Percentiles rank a stretch among this genome's conserved stretches.
Conservation (phyloP, 1,140 invertebrate species). For the Mamestra configurata region DNA sequence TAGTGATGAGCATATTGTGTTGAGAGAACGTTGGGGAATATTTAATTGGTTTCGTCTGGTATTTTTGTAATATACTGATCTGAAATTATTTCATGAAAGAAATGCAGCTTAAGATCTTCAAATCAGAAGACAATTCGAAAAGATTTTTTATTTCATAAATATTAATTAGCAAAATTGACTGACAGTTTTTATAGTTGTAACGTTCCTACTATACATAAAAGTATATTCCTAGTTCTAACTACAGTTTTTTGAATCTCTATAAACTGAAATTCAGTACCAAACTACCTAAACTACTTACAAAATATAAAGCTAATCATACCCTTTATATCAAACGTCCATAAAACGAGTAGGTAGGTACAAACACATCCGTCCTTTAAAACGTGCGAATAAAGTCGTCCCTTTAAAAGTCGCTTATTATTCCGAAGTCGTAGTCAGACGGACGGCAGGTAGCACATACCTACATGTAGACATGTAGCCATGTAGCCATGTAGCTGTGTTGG, state of each 20-base stretch:
- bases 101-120: too few species aligned
- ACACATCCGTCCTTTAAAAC: constrained; percentile 31
- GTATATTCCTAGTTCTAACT: too few species aligned
- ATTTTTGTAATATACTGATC: background rate
- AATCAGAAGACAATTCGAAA: too few species aligned
- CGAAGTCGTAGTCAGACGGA: constrained; percentile 45
- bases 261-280: background rate
- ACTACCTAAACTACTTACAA: background rate
- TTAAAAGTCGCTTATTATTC: constrained; percentile 57
- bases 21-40: background rate
- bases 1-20: constrained; percentile 33
- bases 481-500: background rate
- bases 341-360: background rate
- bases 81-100: too few species aligned
- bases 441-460: constrained; percentile 44
- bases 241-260: background rate
- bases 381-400: constrained; percentile 41
- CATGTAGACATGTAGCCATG: constrained; percentile 17
- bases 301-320: background rate
- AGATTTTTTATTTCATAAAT: too few species aligned
- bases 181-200: too few species aligned
- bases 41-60: background rate
- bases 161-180: too few species aligned
- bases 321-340: constrained; percentile 7
- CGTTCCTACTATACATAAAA: too few species aligned